Conservation (phyloP, 2,888 invertebrate genomes). For the Amphipyra tragopoginis region DNA sequence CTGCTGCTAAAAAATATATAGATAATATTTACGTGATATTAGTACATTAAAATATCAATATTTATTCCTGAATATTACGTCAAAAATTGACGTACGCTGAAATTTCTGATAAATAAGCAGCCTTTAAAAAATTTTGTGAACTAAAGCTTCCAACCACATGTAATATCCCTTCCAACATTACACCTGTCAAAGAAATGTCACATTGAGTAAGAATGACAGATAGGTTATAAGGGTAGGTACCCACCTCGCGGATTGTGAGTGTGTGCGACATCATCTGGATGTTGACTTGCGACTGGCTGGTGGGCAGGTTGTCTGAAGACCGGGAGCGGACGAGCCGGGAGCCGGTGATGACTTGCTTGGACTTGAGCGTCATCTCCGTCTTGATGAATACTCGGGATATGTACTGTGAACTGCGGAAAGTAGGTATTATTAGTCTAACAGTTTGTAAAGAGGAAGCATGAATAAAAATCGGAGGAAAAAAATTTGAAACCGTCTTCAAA, state of each 20-base stretch:
- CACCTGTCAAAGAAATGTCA: conserved; percentile 51
- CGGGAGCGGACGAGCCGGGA: conserved; percentile 95
- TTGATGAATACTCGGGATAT: conserved; percentile 97
- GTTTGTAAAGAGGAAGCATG: too few species aligned
- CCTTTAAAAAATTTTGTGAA: conserved; percentile 21
- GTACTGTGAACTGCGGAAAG: conserved; percentile 94
- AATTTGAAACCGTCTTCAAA: too few species aligned
- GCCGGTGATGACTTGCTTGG: conserved; percentile 94
- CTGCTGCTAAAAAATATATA: conserved; percentile 25
- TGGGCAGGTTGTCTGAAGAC: conserved; percentile 97
- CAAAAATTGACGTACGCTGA: not conserved
- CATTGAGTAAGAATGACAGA: conserved; percentile 23
- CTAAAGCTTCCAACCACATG: conserved; percentile 34
- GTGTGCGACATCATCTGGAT: conserved; percentile 98
- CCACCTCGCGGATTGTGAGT: conserved; percentile 97
- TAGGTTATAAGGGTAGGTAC: conserved; percentile 49
- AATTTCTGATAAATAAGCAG: conserved; percentile 26
- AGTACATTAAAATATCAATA: conserved; percentile 50
- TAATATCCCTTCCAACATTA: conserved; percentile 32
- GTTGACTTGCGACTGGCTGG: conserved; percentile 97
- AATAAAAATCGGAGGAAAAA: too few species aligned
- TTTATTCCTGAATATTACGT: conserved; percentile 17
- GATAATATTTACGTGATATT: conserved; percentile 39
- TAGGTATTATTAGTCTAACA: conserved; percentile 2
- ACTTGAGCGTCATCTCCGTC: conserved; percentile 98